A percentile compares a stretch with the other conserved stretches of the same genome.
Conservation (phyloP, 2,888 invertebrate genomes). For the Monoplex corrugatus region DNA sequence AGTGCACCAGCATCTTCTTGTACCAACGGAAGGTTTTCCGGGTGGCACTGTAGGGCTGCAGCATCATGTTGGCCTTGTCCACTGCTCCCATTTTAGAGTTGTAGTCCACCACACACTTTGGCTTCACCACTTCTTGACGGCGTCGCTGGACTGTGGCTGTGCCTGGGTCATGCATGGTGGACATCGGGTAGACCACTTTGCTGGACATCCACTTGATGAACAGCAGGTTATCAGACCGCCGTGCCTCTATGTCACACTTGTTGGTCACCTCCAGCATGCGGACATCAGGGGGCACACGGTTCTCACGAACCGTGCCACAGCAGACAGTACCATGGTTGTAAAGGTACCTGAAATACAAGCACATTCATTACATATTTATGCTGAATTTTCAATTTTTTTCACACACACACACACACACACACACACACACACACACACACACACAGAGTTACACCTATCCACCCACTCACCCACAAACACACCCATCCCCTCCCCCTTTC, state of each 20-base stretch:
- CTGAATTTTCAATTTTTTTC: no score
- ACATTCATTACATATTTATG: not conserved
- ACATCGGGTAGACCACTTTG: slow-evolving; percentile 44
- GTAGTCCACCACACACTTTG: slow-evolving; percentile 55
- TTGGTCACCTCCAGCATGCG: not conserved
- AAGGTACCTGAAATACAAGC: not conserved
- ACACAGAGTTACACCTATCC: not conserved
- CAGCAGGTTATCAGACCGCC: not conserved
- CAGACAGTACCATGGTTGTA: not conserved
- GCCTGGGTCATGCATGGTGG: slow-evolving; percentile 52
- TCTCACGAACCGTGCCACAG: not conserved
- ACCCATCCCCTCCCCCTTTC: no score
- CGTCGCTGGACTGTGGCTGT: slow-evolving; percentile 42
- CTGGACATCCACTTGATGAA: not conserved
- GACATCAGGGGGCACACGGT: not conserved
- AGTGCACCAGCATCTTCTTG: slow-evolving; percentile 57
- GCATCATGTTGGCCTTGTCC: slow-evolving; percentile 4
- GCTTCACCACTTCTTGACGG: slow-evolving; percentile 42
- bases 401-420: not conserved
- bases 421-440: not conserved
- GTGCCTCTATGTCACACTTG: not conserved
- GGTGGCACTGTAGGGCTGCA: slow-evolving; percentile 45
- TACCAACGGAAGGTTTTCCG: slow-evolving; percentile 60
- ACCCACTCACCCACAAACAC: slow-evolving; percentile 12
- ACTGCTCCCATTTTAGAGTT: slow-evolving; percentile 61